A percentile compares a stretch with the other conserved stretches of the same genome.
Evolutionary conservation across 2,113 vertebrate species (phyloP).

Genomic region (Syrrhaptes paradoxus): DNA sequence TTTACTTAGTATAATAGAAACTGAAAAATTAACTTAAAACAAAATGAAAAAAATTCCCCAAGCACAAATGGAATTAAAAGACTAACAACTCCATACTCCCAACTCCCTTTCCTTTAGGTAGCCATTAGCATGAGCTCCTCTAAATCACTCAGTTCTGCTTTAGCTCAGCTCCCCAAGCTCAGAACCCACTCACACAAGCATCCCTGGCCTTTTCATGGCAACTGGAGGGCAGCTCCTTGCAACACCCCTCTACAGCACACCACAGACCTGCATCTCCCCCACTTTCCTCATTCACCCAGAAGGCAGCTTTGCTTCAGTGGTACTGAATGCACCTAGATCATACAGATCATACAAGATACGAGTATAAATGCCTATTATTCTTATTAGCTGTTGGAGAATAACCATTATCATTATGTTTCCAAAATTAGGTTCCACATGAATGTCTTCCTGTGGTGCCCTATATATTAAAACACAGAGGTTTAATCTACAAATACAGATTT

Average conservation of each 20-base stretch:
- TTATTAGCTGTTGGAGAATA: conserved; percentile 43
- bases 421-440: conserved; percentile 45
- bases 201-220: background rate
- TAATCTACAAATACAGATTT: conserved; percentile 13
- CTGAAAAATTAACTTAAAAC: background rate
- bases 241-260: background rate
- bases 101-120: background rate
- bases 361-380: background rate
- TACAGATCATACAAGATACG: background rate
- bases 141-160: background rate
- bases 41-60: background rate
- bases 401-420: background rate
- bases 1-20: conserved; percentile 24
- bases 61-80: background rate
- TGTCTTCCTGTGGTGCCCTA: conserved; percentile 41
- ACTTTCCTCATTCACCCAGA: background rate
- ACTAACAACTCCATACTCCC: background rate
- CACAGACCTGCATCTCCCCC: background rate
- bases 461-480: conserved; percentile 6
- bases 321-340: background rate
- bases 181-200: background rate
- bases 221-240: background rate
- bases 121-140: background rate
- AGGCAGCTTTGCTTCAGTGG: background rate
- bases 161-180: background rate